phyloP scores from a whole-genome alignment of 2,888 invertebrate species.

The Melitaea athalia region DNA sequence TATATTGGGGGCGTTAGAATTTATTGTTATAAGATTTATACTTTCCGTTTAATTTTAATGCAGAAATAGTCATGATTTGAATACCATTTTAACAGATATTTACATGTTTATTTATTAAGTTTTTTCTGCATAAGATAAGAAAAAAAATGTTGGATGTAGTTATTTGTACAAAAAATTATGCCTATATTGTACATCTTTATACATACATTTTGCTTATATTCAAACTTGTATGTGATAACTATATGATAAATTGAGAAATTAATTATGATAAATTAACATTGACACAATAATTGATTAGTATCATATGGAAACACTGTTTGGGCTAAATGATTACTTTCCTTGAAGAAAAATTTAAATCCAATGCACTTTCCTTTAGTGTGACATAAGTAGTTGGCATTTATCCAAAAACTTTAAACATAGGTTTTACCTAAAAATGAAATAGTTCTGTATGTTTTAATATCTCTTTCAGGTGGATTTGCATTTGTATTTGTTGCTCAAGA shows the following conservation, averaged over 20 bases:
- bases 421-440: neutral
- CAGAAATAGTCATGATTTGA: neutral
- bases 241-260: neutral
- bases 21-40: slow-evolving; percentile 33
- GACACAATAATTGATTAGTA: neutral
- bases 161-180: neutral
- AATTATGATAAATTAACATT: neutral
- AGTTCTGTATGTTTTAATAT: slow-evolving; percentile 2
- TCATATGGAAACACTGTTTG: neutral
- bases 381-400: slow-evolving; percentile 21
- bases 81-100: neutral
- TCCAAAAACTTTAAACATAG: slow-evolving; percentile 8
- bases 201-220: neutral
- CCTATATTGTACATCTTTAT: neutral
- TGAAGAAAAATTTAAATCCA: neutral
- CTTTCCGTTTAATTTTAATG: slow-evolving; percentile 7
- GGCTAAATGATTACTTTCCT: neutral
- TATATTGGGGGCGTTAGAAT: slow-evolving; percentile 51
- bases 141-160: neutral
- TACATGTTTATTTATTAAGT: too few species aligned
- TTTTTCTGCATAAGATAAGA: neutral
- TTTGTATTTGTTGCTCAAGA: slow-evolving; percentile 98
- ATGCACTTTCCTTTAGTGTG: slow-evolving; percentile 7
- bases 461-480: slow-evolving; percentile 94
- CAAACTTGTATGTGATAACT: neutral